Conservation (phyloP, 2,797 vertebrate species). For the Australoheros facetus region DNA sequence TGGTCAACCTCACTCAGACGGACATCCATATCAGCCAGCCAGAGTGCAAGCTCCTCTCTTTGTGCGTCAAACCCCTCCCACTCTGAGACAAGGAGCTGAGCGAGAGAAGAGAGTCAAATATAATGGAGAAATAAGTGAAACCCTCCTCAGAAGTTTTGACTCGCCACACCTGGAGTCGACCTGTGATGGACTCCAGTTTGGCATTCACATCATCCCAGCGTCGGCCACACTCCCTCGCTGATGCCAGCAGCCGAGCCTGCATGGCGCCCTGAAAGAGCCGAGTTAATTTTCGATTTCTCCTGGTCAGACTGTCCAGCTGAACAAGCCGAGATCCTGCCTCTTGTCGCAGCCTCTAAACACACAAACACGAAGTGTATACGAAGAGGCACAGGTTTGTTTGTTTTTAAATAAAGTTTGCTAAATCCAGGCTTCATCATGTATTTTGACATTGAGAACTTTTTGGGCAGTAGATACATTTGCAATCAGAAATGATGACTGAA, state of each 20-base stretch:
- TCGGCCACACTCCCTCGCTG: conserved; percentile 63
- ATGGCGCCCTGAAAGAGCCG: conserved; percentile 54
- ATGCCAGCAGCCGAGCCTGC: conserved; percentile 57
- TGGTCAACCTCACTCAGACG: conserved; percentile 80
- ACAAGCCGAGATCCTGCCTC: conserved; percentile 68
- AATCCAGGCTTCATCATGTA: neutral
- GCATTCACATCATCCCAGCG: conserved; percentile 77
- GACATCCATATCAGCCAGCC: conserved; percentile 82
- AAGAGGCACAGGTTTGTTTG: neutral
- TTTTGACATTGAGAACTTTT: no score
- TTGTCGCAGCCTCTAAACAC: conserved; percentile 67
- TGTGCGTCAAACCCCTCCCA: conserved; percentile 83
- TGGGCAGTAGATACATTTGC: no score
- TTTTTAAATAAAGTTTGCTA: neutral
- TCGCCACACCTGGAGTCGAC: conserved; percentile 64
- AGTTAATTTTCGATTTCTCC: conserved; percentile 67
- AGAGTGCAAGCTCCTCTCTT: conserved; percentile 79
- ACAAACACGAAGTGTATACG: neutral
- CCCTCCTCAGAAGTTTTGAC: neutral
- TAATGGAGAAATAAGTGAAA: rapidly evolving
- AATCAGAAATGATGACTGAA: neutral
- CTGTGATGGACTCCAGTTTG: conserved; percentile 62
- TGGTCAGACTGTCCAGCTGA: conserved; percentile 77
- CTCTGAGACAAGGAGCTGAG: conserved; percentile 76
- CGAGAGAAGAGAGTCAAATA: neutral